These are phyloP conservation scores for Diloba caeruleocephala DNA, from an alignment of 2,888 invertebrate species.

Conservation along the genomic window DNA sequence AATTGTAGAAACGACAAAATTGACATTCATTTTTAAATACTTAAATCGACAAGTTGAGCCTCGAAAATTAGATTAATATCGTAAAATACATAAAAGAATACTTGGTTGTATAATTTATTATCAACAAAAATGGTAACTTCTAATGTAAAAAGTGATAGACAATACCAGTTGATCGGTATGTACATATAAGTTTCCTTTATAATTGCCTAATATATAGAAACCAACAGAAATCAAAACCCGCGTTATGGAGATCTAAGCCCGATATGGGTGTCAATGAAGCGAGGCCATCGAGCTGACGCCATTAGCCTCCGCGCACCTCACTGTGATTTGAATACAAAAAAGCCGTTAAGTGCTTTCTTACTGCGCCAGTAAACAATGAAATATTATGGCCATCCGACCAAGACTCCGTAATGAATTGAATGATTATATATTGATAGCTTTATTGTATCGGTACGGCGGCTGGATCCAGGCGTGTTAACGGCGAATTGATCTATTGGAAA, in stretches of 20 bases:
- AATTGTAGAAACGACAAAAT: too few relatives aligned
- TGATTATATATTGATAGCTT: constrained; percentile 46
- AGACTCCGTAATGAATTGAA: constrained; percentile 49
- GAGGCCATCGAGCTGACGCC: constrained; percentile 60
- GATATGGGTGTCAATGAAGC: constrained; percentile 48
- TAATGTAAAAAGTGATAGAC: too few relatives aligned
- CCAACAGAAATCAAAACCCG: constrained; percentile 22
- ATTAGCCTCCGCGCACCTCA: constrained; percentile 72
- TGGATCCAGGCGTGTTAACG: constrained; percentile 29
- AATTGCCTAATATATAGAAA: constrained; percentile 7
- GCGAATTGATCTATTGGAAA: constrained; percentile 18
- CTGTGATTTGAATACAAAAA: constrained; percentile 85
- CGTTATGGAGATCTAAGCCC: constrained; percentile 37
- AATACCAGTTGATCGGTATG: too few relatives aligned
- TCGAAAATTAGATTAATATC: too few relatives aligned
- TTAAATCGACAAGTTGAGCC: too few relatives aligned
- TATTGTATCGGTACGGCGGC: constrained; percentile 39
- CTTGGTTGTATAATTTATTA: too few relatives aligned
- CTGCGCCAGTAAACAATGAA: constrained; percentile 65
- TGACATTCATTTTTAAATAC: too few relatives aligned
- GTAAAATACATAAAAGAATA: too few relatives aligned
- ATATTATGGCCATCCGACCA: constrained; percentile 46
- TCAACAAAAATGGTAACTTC: too few relatives aligned
- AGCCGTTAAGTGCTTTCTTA: constrained; percentile 74
- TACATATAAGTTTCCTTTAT: too few relatives aligned